Evolutionary conservation across 2,797 vertebrate species (phyloP), one percentile per base, ranked within the genome.

Genomic region (Syndactyla subalaris): DNA sequence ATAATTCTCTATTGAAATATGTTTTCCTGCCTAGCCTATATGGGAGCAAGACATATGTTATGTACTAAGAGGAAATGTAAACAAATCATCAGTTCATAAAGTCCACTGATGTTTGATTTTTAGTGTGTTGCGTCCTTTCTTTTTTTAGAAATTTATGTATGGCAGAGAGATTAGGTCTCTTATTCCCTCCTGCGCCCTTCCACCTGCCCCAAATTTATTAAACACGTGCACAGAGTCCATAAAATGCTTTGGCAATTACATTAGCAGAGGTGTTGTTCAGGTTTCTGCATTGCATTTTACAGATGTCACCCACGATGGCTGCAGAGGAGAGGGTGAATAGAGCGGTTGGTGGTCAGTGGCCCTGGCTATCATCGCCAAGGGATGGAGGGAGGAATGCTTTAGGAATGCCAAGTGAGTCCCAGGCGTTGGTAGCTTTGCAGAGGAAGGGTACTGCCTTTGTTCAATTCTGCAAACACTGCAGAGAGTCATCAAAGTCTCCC

Each of bases 361-460:
- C 34, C 19, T 49, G 78, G 72, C 43, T 86, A 26, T 91, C 51
- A 39, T 76, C 8, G 2, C 88, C 48, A 84, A 70, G 87, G 92
- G 54, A 68, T 21, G 21, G 22, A 86, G 46, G 38, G 36, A 78
- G 48, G 83, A 85, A 93, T 80, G 92, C 51, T 80, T 94, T 68
- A 85, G 65, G 85, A 93, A 89, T 86, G 49, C 71, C 68, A 89
- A 70, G 38, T 2, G 11, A 92, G 86, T 87, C 76, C 62, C 62
- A 70, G 65, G 39, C 21, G 0, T 46, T 89, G 72, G 68, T 89
- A 59, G 45, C 48, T 77, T 91, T 80, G 48, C 51, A 79, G 81
- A 46, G 79, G 68, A 85, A 51, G 59, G 80, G 83, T 85, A 21
- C 45, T 77, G 77, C 59, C 51, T 88, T 90, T 86, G 80, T 91